A percentile compares a stretch with the other conserved stretches of the same genome.
Evolutionary conservation across 1,140 invertebrate genomes (phyloP).

Genomic region (Drosophila asahinai): DNA sequence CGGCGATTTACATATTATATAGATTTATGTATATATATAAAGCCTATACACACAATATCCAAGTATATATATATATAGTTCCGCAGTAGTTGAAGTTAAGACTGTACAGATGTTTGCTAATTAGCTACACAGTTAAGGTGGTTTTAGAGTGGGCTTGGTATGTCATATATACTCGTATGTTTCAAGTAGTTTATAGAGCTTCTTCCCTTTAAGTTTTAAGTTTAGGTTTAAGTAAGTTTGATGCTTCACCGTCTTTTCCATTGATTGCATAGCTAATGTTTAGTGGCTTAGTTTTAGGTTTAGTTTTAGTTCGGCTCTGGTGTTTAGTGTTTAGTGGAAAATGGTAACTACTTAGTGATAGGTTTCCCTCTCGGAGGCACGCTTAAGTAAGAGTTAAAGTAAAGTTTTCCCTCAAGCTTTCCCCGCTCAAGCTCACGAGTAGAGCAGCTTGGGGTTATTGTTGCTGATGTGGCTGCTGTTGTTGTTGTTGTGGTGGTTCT

Average conservation of each 20-base stretch:
- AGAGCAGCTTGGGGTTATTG: slow-evolving; percentile 22
- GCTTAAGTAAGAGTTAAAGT: slow-evolving; percentile 81
- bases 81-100: slow-evolving; percentile 37
- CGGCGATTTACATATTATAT: slow-evolving; percentile 13
- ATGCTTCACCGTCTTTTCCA: slow-evolving; percentile 81
- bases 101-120: slow-evolving; percentile 30
- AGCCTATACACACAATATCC: slow-evolving; percentile 45
- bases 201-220: slow-evolving; percentile 24
- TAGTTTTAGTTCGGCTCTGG: too few relatives aligned
- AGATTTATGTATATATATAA: slow-evolving; percentile 27
- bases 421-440: slow-evolving; percentile 10
- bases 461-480: slow-evolving; percentile 42
- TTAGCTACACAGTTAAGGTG: slow-evolving; percentile 46
- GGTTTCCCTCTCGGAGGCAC: slow-evolving; percentile 79
- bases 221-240: slow-evolving; percentile 9
- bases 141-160: slow-evolving; percentile 34
- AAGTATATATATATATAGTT: slow-evolving; percentile 34
- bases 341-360: slow-evolving; percentile 72
- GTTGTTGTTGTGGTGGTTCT: slow-evolving; percentile 51
- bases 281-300: slow-evolving; percentile 44
- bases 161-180: slow-evolving; percentile 28
- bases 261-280: slow-evolving; percentile 77
- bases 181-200: slow-evolving; percentile 43
- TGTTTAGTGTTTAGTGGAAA: slow-evolving; percentile 39
- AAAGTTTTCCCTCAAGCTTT: slow-evolving; percentile 45